phyloP scores from a whole-genome alignment of 2,113 vertebrate genomes.

The Corvus moneduloides region DNA sequence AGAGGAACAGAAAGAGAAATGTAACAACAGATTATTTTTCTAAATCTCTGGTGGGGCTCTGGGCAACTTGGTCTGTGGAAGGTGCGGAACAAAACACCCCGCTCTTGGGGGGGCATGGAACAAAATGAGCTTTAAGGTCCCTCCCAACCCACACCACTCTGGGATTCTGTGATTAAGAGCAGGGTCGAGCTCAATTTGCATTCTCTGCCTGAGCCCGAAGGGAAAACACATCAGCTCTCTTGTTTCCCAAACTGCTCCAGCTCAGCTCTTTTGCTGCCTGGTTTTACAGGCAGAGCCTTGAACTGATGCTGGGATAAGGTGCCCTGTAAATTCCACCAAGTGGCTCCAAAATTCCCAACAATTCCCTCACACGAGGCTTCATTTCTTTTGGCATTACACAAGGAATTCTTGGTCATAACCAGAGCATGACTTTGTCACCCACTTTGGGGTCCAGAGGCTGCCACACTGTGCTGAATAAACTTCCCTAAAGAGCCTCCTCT shows the following conservation, averaged over 20 bases:
- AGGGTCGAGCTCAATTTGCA: not conserved
- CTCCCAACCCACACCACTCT: not conserved
- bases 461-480: not conserved
- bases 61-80: not conserved
- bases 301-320: not conserved
- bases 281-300: not conserved
- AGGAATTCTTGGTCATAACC: not conserved
- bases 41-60: not conserved
- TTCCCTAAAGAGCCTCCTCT: not conserved
- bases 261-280: not conserved
- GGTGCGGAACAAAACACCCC: not conserved
- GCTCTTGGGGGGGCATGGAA: not conserved
- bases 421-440: not conserved
- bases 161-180: not conserved
- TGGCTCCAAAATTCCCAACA: not conserved
- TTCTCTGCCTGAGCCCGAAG: not conserved
- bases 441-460: not conserved
- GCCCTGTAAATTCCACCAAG: not conserved
- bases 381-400: not conserved
- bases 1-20: not conserved
- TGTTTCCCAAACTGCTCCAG: not conserved
- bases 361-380: not conserved
- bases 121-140: not conserved
- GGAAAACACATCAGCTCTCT: not conserved
- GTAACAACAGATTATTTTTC: not conserved